phyloP scores from a whole-genome alignment of 2,113 vertebrate species.

The Amia ocellicauda region DNA sequence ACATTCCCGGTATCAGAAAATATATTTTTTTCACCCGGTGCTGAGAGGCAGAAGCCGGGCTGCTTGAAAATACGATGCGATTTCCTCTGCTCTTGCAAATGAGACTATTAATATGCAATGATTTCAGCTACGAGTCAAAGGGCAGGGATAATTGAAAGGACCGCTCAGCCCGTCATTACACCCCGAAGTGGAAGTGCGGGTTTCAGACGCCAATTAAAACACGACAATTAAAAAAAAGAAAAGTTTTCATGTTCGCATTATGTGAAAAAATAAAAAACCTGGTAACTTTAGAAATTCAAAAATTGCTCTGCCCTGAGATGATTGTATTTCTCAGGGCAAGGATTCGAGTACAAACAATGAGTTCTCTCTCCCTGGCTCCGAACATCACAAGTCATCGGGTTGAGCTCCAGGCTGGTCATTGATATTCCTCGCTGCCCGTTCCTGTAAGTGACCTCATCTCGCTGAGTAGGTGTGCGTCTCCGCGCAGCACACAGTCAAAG shows the following conservation, averaged over 20 bases:
- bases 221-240: neutral
- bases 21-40: neutral
- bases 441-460: no score
- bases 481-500: no score
- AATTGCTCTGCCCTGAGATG: no score
- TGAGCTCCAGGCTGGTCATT: no score
- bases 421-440: no score
- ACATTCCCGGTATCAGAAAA: neutral
- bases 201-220: neutral
- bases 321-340: no score
- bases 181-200: neutral
- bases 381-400: no score
- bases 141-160: neutral
- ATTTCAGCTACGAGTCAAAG: neutral
- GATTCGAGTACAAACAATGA: no score
- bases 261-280: neutral
- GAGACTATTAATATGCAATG: constrained; percentile 3
- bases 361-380: no score
- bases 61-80: neutral
- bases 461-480: no score
- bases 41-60: neutral
- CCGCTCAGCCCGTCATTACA: neutral
- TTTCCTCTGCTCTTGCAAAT: neutral
- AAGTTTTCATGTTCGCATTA: neutral
- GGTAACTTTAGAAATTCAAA: no score